Conservation (phyloP, 2,113 vertebrate species). For the Triplophysa dalaica region DNA sequence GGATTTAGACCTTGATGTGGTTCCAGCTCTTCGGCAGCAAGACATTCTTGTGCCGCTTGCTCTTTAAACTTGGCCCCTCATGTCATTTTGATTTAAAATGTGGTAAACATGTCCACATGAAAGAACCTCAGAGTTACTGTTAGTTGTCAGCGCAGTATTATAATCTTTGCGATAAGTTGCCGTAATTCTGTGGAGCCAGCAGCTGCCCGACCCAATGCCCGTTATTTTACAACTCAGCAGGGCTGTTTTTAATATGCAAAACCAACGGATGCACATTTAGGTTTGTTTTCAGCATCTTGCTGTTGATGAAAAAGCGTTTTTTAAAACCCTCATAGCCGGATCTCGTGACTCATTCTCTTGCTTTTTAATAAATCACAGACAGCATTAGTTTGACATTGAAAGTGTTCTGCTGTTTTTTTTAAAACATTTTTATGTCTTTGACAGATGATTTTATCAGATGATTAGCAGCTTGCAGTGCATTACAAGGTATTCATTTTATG, state of each 20-base stretch:
- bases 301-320: too few species aligned
- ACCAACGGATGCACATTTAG: not conserved
- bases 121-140: constrained; percentile 17
- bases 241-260: not conserved
- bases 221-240: not conserved
- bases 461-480: too few species aligned
- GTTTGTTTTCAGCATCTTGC: not conserved
- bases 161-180: constrained; percentile 24
- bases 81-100: constrained; percentile 50
- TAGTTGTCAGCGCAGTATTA: constrained; percentile 24
- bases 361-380: not conserved
- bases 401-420: too few species aligned
- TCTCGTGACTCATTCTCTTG: too few species aligned
- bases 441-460: too few species aligned
- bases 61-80: constrained; percentile 18
- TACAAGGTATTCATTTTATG: too few species aligned
- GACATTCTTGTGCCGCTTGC: constrained; percentile 26
- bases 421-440: too few species aligned
- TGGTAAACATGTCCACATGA: constrained; percentile 40
- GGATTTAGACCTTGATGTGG: constrained; percentile 22
- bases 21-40: constrained; percentile 21
- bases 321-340: too few species aligned
- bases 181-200: constrained; percentile 18
- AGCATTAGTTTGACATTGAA: not conserved
- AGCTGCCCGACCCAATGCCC: not conserved